Evolutionary conservation across 2,797 vertebrate species (phyloP).

Genomic region (Anas bernieri): DNA sequence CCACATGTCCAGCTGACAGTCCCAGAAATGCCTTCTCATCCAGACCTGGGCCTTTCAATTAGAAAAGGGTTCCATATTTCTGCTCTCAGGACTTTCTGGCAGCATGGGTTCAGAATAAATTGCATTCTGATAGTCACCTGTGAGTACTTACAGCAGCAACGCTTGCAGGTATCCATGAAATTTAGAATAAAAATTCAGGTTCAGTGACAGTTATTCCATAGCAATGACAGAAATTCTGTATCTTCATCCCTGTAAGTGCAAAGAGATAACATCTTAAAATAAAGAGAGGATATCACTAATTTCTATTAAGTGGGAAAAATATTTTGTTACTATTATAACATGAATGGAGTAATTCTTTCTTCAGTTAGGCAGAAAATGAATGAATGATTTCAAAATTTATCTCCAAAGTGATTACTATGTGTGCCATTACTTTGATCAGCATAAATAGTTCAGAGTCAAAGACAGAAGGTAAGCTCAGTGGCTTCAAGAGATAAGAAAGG

Average conservation of each 20-base stretch:
- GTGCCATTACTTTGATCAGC: background rate
- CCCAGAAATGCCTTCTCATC: background rate
- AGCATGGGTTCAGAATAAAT: background rate
- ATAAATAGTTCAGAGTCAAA: background rate
- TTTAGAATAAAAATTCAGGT: background rate
- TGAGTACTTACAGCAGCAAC: background rate
- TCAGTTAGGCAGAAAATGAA: background rate
- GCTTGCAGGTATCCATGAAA: background rate
- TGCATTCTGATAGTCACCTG: background rate
- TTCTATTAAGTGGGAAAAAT: background rate
- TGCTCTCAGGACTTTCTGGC: background rate
- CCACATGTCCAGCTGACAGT: background rate
- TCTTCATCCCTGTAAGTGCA: background rate
- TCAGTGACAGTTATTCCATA: background rate
- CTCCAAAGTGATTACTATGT: background rate
- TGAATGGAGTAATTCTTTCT: background rate
- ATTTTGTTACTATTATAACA: background rate
- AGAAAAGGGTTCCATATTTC: background rate
- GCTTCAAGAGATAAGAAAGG: background rate
- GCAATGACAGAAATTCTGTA: background rate
- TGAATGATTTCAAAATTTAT: background rate
- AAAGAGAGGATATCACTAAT: background rate
- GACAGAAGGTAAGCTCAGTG: background rate
- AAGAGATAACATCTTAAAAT: background rate
- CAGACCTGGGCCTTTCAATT: background rate